phyloP scores from a whole-genome alignment of 2,888 invertebrate genomes.

The Lysandra bellargus region DNA sequence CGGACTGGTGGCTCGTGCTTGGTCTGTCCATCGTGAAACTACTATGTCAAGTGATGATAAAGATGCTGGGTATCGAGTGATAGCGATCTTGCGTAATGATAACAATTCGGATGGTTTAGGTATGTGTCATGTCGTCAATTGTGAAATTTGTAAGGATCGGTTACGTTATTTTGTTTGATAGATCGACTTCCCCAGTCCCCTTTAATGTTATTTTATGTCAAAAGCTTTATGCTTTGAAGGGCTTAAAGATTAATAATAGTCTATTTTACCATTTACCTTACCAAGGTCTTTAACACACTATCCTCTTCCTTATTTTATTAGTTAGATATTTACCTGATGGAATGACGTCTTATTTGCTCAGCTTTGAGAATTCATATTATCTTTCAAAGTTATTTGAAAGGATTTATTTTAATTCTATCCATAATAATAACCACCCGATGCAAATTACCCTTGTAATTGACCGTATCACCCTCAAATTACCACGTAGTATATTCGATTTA shows the following conservation, averaged over 20 bases:
- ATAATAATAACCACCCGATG: background rate
- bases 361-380: too few relatives aligned
- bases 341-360: too few relatives aligned
- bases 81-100: constrained; percentile 67
- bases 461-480: background rate
- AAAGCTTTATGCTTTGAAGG: too few relatives aligned
- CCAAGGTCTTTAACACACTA: too few relatives aligned
- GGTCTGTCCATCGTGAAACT: constrained; percentile 65
- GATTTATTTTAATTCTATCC: background rate
- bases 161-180: too few relatives aligned
- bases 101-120: constrained; percentile 44
- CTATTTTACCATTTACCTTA: too few relatives aligned
- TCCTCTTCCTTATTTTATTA: too few relatives aligned
- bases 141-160: background rate
- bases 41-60: constrained; percentile 53
- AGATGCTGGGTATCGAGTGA: constrained; percentile 60
- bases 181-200: too few relatives aligned
- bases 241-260: too few relatives aligned
- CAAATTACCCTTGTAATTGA: background rate
- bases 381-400: background rate
- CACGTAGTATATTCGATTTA: constrained; percentile 10
- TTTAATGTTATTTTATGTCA: too few relatives aligned
- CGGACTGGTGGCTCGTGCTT: constrained; percentile 66
- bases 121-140: constrained; percentile 3
- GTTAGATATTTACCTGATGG: too few relatives aligned